A percentile compares a stretch with the other conserved stretches of the same genome.
Evolutionary conservation across 2,797 vertebrate species (phyloP).

Genomic region (Melanotaenia parkinsoni): DNA sequence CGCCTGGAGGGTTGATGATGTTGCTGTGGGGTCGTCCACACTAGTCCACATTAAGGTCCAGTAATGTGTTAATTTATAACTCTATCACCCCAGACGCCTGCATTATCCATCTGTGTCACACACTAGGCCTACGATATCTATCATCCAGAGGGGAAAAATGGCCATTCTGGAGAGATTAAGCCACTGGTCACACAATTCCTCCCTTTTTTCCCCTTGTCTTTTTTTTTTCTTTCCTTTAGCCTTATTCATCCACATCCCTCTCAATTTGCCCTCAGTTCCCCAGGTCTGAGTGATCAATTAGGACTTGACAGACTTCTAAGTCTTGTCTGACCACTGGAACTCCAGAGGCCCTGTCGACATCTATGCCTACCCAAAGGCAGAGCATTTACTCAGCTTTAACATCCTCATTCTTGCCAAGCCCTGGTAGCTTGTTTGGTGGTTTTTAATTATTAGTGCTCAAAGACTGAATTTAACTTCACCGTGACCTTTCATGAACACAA

Average conservation of each 20-base stretch:
- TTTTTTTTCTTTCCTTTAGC: slow-evolving; percentile 52
- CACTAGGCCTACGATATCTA: slow-evolving; percentile 91
- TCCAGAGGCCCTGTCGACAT: slow-evolving; percentile 80
- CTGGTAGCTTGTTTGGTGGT: slow-evolving; percentile 66
- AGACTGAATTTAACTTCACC: slow-evolving; percentile 62
- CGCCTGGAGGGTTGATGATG: slow-evolving; percentile 64
- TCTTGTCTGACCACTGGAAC: slow-evolving; percentile 83
- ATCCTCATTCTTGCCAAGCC: slow-evolving; percentile 59
- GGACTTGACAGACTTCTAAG: slow-evolving; percentile 83
- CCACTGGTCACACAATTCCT: slow-evolving; percentile 64
- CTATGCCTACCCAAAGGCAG: slow-evolving; percentile 83
- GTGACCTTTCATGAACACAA: slow-evolving; percentile 53
- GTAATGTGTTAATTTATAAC: slow-evolving; percentile 99
- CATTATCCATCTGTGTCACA: slow-evolving; percentile 98
- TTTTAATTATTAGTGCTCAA: slow-evolving; percentile 77
- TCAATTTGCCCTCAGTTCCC: slow-evolving; percentile 52
- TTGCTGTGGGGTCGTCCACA: slow-evolving; percentile 81
- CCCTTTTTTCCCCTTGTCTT: slow-evolving; percentile 17
- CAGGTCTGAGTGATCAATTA: slow-evolving; percentile 90
- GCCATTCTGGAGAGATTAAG: slow-evolving; percentile 68
- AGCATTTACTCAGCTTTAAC: slow-evolving; percentile 74
- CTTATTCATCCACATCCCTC: slow-evolving; percentile 58
- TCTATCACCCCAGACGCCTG: slow-evolving; percentile 90
- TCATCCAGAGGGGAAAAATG: slow-evolving; percentile 83
- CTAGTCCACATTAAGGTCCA: slow-evolving; percentile 94